Evolutionary conservation across 1,140 invertebrate genomes (phyloP).

Genomic region (Magallana ariakensis): DNA sequence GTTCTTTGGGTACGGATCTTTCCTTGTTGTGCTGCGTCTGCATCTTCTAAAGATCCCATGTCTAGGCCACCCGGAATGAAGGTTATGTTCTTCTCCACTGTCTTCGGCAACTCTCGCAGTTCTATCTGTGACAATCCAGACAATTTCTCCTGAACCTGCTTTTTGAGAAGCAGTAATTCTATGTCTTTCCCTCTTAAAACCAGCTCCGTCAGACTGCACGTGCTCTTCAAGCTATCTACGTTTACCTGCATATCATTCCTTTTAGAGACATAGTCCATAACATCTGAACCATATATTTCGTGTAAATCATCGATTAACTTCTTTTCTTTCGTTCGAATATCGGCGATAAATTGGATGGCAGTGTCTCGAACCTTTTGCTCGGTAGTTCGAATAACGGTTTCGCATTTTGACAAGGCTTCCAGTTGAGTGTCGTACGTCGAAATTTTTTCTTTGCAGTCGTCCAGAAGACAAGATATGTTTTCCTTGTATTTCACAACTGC

Average conservation of each 20-base stretch:
- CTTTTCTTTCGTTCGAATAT: conserved; percentile 78
- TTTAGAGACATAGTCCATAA: conserved; percentile 77
- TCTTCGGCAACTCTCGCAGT: conserved; percentile 74
- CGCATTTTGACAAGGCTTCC: conserved; percentile 71
- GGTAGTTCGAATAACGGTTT: conserved; percentile 75
- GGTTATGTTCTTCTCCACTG: conserved; percentile 74
- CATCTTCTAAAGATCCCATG: conserved; percentile 75
- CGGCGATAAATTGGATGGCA: conserved; percentile 77
- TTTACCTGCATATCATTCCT: conserved; percentile 77
- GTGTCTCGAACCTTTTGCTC: conserved; percentile 78
- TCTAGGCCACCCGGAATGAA: conserved; percentile 76
- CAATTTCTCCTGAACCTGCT: conserved; percentile 80
- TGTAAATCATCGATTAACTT: conserved; percentile 78
- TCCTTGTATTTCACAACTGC: conserved; percentile 79
- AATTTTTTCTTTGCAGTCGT: conserved; percentile 76
- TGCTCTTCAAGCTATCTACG: conserved; percentile 78
- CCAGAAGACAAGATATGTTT: conserved; percentile 75
- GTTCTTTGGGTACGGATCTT: conserved; percentile 58
- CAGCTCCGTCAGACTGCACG: conserved; percentile 79
- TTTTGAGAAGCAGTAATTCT: conserved; percentile 79
- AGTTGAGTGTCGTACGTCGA: conserved; percentile 76
- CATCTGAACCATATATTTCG: conserved; percentile 76
- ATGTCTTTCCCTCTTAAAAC: conserved; percentile 80
- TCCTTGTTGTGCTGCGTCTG: conserved; percentile 65
- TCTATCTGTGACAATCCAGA: conserved; percentile 74